phyloP scores from a whole-genome alignment of 2,113 vertebrate species.

The Neogobius melanostomus region DNA sequence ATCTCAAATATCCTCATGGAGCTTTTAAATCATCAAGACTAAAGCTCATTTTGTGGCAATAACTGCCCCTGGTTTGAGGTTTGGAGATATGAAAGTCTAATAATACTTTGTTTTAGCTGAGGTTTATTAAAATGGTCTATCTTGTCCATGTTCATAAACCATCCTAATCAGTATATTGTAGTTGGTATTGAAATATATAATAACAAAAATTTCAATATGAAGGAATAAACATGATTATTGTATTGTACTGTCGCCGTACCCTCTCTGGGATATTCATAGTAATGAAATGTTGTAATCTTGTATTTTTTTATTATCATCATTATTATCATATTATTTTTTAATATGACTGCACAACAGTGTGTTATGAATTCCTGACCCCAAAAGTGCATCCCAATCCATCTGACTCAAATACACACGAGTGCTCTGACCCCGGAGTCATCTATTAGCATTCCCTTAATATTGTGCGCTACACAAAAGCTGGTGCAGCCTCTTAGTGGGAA shows the following conservation, averaged over 20 bases:
- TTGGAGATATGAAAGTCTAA: too few species aligned
- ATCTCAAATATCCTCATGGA: too few species aligned
- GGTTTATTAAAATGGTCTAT: too few species aligned
- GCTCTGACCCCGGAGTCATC: constrained; percentile 29
- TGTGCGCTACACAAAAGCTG: constrained; percentile 27
- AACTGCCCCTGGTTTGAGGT: too few species aligned
- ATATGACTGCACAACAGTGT: not conserved
- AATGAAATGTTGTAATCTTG: not conserved
- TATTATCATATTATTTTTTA: not conserved
- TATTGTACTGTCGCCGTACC: not conserved
- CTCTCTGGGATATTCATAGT: not conserved
- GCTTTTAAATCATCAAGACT: too few species aligned
- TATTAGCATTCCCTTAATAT: constrained; percentile 29
- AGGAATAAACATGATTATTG: too few species aligned
- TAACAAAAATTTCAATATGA: too few species aligned
- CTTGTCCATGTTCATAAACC: too few species aligned
- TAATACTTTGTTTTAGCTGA: too few species aligned
- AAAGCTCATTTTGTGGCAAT: too few species aligned
- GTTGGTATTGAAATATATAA: too few species aligned
- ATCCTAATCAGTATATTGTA: too few species aligned
- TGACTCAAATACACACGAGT: constrained; percentile 27
- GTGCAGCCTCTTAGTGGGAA: constrained; percentile 32
- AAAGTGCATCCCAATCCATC: constrained; percentile 18
- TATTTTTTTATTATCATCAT: not conserved
- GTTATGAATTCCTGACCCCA: not conserved